Evolutionary conservation across 2,797 vertebrate genomes (phyloP).

Genomic region (Takifugu rubripes): DNA sequence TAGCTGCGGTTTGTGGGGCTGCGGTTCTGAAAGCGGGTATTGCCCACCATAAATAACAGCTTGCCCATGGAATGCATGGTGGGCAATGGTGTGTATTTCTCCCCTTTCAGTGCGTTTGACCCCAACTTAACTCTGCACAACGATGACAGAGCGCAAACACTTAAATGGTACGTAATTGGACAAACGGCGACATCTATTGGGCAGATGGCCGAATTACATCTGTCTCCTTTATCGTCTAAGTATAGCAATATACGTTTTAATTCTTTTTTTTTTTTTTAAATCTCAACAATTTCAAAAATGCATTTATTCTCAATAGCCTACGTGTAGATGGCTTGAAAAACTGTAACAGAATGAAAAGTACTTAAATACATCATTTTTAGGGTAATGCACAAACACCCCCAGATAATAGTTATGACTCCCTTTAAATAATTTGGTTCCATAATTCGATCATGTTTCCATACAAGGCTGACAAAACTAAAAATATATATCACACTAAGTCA

Average conservation of each 20-base stretch:
- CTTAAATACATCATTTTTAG: no score
- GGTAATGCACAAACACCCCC: no score
- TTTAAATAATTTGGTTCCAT: no score
- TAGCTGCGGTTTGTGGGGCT: not conserved
- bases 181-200: conserved; percentile 36
- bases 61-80: not conserved
- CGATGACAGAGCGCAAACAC: not conserved
- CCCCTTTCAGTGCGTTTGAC: not conserved
- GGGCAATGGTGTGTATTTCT: no score
- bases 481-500: not conserved
- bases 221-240: not conserved
- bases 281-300: no score
- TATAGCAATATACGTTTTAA: no score
- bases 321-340: no score
- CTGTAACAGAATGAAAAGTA: no score
- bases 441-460: no score
- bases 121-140: not conserved
- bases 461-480: not conserved
- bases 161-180: not conserved
- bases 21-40: not conserved
- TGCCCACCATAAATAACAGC: not conserved
- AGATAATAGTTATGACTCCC: no score
- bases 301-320: no score
- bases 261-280: no score
- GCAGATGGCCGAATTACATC: not conserved